Evolutionary conservation across 2,797 vertebrate genomes (phyloP).

Genomic region (Meriones psammophilus): DNA sequence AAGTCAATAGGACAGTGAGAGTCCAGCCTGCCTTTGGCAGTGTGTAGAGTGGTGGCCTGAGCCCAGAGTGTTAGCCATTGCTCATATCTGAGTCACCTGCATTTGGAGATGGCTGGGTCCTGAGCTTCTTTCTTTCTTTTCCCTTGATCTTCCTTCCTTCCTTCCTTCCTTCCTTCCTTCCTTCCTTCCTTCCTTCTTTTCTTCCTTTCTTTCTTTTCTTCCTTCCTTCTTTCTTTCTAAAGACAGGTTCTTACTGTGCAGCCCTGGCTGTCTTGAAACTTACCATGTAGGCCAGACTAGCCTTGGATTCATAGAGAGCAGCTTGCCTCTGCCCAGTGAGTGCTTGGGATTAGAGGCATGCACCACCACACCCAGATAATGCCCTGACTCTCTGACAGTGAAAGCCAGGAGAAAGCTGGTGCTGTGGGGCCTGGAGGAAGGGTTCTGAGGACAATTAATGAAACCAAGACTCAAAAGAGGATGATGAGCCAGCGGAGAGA

Average conservation of each 20-base stretch:
- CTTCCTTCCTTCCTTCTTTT: no score
- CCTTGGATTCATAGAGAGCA: not conserved
- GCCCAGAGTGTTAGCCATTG: rapidly evolving
- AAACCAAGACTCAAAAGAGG: not conserved
- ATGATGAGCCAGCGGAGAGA: not conserved
- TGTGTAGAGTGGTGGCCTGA: not conserved
- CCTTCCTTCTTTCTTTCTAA: no score
- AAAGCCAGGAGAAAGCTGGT: not conserved
- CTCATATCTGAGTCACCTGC: not conserved
- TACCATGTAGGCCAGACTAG: not conserved
- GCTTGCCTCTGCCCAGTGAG: not conserved
- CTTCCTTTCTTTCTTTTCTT: no score
- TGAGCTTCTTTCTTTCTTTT: not conserved
- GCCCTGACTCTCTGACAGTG: not conserved
- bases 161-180: no score
- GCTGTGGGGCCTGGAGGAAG: not conserved
- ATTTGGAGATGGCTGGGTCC: not conserved
- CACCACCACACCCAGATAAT: not conserved
- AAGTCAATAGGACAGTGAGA: no score
- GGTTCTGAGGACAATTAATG: not conserved
- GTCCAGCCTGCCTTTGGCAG: not conserved
- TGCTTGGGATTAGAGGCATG: not conserved
- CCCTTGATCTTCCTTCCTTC: no score
- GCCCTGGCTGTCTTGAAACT: not conserved
- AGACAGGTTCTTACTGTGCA: not conserved